A percentile compares a stretch with the other conserved stretches of the same genome.
phyloP scores from a whole-genome alignment of 2,797 vertebrate genomes.

The Rhinophrynus dorsalis region DNA sequence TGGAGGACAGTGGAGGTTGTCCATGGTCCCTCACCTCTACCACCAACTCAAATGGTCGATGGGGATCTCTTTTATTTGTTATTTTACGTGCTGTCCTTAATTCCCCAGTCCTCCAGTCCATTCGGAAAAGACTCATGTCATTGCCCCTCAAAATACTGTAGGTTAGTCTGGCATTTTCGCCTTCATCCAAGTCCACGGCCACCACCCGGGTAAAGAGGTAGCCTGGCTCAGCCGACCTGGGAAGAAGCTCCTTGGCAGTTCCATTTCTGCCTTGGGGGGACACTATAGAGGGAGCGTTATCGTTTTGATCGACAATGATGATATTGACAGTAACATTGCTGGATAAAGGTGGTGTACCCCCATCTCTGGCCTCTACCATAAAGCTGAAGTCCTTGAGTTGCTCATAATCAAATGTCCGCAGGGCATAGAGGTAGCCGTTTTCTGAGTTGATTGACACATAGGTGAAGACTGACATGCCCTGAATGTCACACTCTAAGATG shows the following conservation, averaged over 20 bases:
- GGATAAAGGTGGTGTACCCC: conserved; percentile 77
- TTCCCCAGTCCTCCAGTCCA: conserved; percentile 96
- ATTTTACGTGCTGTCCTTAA: conserved; percentile 85
- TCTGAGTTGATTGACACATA: conserved; percentile 97
- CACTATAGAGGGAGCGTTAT: conserved; percentile 88
- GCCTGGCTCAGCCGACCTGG: conserved; percentile 89
- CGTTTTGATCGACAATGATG: conserved; percentile 91
- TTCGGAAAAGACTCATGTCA: conserved; percentile 88
- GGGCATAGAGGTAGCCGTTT: conserved; percentile 92
- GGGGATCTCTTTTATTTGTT: conserved; percentile 83
- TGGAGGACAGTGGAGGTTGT: conserved; percentile 92
- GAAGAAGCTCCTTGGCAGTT: conserved; percentile 85
- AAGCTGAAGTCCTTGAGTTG: conserved; percentile 94
- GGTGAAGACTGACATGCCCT: conserved; percentile 96
- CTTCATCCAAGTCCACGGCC: conserved; percentile 90
- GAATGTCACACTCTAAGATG: conserved; percentile 92
- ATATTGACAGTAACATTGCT: conserved; percentile 89
- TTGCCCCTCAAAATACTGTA: conserved; percentile 94
- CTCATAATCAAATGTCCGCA: conserved; percentile 95
- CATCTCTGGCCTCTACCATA: conserved; percentile 85
- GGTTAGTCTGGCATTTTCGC: conserved; percentile 90
- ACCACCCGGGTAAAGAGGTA: conserved; percentile 90
- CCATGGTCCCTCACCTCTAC: conserved; percentile 94
- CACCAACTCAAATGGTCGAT: conserved; percentile 88
- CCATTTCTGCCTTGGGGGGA: conserved; percentile 89